A percentile compares a stretch with the other conserved stretches of the same genome.
Conservation (phyloP, 1,140 invertebrate genomes). For the Melanaphis sacchari region DNA sequence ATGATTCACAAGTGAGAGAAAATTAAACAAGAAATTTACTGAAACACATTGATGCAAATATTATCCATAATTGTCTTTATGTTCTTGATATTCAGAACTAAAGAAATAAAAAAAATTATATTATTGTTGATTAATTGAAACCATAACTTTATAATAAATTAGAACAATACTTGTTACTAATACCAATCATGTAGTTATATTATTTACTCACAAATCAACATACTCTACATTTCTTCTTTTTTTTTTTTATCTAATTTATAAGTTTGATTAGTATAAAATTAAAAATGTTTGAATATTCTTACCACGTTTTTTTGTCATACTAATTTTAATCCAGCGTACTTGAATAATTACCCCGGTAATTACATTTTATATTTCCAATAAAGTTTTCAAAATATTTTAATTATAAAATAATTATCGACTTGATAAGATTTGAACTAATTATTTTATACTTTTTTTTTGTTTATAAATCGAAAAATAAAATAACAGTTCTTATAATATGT, state of each 20-base stretch:
- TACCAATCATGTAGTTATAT: no score
- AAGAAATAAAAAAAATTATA: neutral
- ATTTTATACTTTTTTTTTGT: no score
- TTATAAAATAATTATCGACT: no score
- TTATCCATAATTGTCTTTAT: neutral
- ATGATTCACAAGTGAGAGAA: neutral
- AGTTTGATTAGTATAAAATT: neutral
- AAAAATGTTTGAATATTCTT: neutral
- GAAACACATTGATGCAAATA: neutral
- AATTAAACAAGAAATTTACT: neutral
- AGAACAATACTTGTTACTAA: neutral
- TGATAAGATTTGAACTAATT: no score
- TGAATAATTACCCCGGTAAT: neutral
- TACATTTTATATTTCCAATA: no score
- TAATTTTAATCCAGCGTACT: neutral
- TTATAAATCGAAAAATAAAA: no score
- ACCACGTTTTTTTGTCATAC: neutral
- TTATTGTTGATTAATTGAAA: neutral
- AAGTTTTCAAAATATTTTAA: no score
- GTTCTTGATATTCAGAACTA: neutral
- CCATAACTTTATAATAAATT: neutral
- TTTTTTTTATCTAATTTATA: neutral
- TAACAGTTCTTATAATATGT: no score
- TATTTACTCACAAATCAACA: neutral
- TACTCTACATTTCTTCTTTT: neutral